Percentiles rank a stretch among this genome's conserved stretches.
Conservation (phyloP, 2,888 invertebrate species). For the Sepiola atlantica region DNA sequence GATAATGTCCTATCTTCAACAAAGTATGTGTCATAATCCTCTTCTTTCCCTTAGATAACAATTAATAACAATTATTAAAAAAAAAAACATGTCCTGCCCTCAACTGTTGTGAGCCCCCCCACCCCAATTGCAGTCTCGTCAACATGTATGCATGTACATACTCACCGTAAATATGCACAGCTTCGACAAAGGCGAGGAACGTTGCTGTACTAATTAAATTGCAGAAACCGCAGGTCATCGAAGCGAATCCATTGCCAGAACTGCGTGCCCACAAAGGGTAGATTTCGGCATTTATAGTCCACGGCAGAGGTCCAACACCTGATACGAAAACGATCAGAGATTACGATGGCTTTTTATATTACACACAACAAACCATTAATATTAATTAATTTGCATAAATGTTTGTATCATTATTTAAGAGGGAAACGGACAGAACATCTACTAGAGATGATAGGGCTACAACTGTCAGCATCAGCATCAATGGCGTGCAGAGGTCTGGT, state of each 20-base stretch:
- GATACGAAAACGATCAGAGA: constrained; percentile 23
- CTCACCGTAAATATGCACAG: constrained; percentile 75
- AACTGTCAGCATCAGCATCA: too few relatives aligned
- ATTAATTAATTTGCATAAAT: not conserved
- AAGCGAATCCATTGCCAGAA: constrained; percentile 75
- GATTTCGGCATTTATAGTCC: constrained; percentile 78
- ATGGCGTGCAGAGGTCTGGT: too few relatives aligned
- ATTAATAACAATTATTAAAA: too few relatives aligned
- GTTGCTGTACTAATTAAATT: constrained; percentile 78
- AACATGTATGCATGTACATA: constrained; percentile 56
- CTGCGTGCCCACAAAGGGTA: constrained; percentile 78
- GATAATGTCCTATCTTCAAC: constrained; percentile 66
- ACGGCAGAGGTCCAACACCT: constrained; percentile 76
- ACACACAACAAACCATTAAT: not conserved
- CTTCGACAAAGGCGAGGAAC: constrained; percentile 76
- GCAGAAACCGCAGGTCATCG: constrained; percentile 77
- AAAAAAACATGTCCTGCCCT: too few relatives aligned
- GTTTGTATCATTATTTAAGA: not conserved
- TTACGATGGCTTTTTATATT: not conserved
- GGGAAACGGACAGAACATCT: not conserved
- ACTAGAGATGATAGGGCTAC: too few relatives aligned
- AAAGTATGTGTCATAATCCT: too few relatives aligned
- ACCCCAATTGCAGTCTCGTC: constrained; percentile 63
- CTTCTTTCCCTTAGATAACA: too few relatives aligned
- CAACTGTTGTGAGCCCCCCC: too few relatives aligned